These are phyloP conservation scores for Aurelia sp. DNA, from an alignment of 30 jellyfish, hydroid and myxozoan genomes.

Conservation along the genomic window DNA sequence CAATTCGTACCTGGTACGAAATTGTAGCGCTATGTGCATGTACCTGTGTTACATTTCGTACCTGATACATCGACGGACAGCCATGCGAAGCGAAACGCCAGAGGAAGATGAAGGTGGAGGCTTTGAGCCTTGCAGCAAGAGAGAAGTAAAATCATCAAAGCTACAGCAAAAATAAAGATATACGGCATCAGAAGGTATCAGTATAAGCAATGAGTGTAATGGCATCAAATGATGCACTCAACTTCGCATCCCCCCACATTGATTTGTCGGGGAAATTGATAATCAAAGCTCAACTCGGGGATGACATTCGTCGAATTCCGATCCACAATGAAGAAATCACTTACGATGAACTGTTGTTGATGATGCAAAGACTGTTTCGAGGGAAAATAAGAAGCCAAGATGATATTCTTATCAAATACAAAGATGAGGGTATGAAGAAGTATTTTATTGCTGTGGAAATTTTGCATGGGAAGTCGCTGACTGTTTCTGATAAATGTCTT, in stretches of 20 bases:
- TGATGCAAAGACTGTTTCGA: constrained; percentile 98
- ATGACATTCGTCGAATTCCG: constrained; percentile 94
- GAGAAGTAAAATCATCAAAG: no score
- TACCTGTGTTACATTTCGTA: no score
- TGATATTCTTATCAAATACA: constrained; percentile 85
- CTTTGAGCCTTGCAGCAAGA: no score
- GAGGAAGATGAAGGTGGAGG: no score
- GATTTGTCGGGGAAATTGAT: constrained; percentile 93
- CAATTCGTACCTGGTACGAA: no score
- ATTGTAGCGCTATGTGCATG: no score
- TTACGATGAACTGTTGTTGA: constrained; percentile 89
- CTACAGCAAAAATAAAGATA: no score
- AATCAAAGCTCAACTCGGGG: constrained; percentile 95
- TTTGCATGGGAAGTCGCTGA: neutral
- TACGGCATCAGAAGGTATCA: neutral
- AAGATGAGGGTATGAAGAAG: constrained; percentile 83
- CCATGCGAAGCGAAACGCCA: no score
- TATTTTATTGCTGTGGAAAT: neutral
- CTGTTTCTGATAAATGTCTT: no score
- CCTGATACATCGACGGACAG: no score
- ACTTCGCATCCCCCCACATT: constrained; percentile 74
- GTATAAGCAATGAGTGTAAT: neutral
- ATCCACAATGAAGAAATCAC: constrained; percentile 97
- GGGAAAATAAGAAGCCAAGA: constrained; percentile 91
- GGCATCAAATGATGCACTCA: constrained; percentile 22